Evolutionary conservation across 2,113 vertebrate genomes (phyloP).

Genomic region (Thunnus thynnus): DNA sequence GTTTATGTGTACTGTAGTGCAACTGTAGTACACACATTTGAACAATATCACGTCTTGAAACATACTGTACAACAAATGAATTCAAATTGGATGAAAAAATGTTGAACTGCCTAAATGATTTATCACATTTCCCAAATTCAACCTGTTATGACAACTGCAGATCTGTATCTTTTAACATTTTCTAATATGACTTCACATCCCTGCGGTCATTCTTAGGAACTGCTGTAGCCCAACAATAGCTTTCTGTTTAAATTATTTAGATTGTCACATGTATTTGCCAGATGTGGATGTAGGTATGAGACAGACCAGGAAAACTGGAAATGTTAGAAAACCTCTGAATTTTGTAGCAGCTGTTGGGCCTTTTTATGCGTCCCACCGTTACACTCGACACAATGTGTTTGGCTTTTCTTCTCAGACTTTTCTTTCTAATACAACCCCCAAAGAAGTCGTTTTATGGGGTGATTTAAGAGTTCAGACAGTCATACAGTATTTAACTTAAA

Average conservation of each 20-base stretch:
- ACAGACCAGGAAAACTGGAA: not conserved
- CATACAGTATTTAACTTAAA: not conserved
- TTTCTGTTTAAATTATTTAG: slow-evolving; percentile 1
- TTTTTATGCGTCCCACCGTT: not conserved
- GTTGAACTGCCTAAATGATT: not conserved
- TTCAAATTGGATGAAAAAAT: not conserved
- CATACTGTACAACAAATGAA: not conserved
- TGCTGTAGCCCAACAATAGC: not conserved
- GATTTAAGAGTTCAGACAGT: slow-evolving; percentile 24
- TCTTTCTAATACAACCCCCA: slow-evolving; percentile 7
- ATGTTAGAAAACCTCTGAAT: not conserved
- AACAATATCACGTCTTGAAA: not conserved
- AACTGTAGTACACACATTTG: not conserved
- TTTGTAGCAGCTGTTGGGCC: not conserved
- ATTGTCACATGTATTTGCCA: not conserved
- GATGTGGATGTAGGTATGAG: not conserved
- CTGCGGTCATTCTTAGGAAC: not conserved
- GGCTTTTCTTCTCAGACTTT: not conserved
- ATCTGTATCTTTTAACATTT: not conserved
- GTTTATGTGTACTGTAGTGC: not conserved
- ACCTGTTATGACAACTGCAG: not conserved
- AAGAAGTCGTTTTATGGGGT: slow-evolving; percentile 12
- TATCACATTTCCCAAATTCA: not conserved
- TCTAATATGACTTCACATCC: not conserved
- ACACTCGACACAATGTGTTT: not conserved